Evolutionary conservation across 2,888 invertebrate genomes (phyloP).

Genomic region (Hanleya hanleyi): DNA sequence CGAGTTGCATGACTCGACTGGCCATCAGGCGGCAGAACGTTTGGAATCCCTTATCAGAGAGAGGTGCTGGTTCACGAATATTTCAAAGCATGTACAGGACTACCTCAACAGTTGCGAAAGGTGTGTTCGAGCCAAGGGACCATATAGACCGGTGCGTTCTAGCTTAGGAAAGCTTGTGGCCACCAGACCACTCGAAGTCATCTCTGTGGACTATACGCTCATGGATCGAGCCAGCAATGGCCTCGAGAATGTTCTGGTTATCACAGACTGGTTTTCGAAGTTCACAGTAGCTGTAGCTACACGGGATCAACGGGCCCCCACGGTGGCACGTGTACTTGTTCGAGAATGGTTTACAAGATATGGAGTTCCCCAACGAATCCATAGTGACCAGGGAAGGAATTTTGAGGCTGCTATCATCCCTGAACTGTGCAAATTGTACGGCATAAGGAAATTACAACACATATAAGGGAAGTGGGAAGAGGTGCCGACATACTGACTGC

Average conservation of each 20-base stretch:
- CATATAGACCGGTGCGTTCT: background rate
- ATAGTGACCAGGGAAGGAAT: no score
- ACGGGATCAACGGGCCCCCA: constrained; percentile 18
- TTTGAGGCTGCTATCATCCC: no score
- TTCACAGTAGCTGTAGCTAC: constrained; percentile 12
- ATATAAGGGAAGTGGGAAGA: no score
- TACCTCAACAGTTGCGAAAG: background rate
- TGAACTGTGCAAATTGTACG: no score
- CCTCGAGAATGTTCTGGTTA: background rate
- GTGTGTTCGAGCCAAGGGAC: constrained; percentile 4
- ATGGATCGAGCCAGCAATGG: background rate
- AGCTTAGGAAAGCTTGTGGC: background rate
- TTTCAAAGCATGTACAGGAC: background rate
- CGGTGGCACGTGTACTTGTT: no score
- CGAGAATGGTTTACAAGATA: no score
- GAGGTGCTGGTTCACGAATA: background rate
- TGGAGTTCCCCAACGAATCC: no score
- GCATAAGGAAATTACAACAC: no score
- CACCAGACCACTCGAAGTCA: background rate
- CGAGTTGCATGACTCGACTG: background rate
- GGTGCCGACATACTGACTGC: no score
- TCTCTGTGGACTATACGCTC: background rate
- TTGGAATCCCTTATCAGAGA: background rate
- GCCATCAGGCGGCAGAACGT: constrained; percentile 7
- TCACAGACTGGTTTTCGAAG: background rate